These are phyloP conservation scores for Patella caerulea DNA, from an alignment of 2,888 invertebrate species.

Conservation along the genomic window DNA sequence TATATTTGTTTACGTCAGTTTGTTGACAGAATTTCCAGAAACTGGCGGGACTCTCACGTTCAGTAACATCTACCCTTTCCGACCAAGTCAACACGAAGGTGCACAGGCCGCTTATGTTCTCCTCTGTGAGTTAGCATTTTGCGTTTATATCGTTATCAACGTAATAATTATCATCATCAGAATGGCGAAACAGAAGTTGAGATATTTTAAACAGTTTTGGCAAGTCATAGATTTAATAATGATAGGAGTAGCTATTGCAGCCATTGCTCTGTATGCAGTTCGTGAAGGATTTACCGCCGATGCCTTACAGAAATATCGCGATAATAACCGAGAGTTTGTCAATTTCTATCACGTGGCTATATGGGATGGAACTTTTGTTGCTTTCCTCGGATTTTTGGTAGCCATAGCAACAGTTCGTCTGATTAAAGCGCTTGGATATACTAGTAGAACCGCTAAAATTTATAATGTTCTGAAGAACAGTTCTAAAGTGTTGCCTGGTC, in stretches of 20 bases:
- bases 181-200: background rate
- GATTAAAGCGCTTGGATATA: background rate
- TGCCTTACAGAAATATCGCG: background rate
- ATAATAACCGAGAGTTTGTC: background rate
- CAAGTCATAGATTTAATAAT: background rate
- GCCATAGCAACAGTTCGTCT: background rate
- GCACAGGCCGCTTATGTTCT: background rate
- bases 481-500: background rate
- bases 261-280: background rate
- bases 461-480: background rate
- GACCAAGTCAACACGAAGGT: background rate
- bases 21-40: constrained; percentile 4
- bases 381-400: background rate
- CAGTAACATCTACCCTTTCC: background rate
- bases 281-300: background rate
- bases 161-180: background rate
- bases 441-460: background rate
- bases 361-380: constrained; percentile 1
- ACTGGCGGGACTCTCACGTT: background rate
- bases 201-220: background rate
- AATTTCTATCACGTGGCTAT: background rate
- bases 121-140: background rate
- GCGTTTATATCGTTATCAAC: background rate
- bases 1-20: background rate
- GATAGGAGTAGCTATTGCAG: background rate